phyloP scores from a whole-genome alignment of 2,797 vertebrate species.

The Borostomias antarcticus region DNA sequence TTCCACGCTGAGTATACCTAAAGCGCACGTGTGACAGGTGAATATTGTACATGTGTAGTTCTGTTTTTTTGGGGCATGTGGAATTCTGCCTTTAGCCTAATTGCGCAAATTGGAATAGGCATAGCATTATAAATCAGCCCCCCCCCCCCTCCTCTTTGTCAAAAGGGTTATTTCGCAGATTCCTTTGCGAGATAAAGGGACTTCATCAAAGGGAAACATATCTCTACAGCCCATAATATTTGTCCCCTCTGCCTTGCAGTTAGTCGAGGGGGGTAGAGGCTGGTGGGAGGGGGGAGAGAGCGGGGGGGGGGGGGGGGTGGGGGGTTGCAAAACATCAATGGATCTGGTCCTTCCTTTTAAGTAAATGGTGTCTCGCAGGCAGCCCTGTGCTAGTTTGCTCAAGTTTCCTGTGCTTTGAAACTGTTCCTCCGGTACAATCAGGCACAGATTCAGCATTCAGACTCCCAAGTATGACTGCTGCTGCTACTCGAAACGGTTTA shows the following conservation, averaged over 20 bases:
- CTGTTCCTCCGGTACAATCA: slow-evolving; percentile 71
- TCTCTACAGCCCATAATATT: slow-evolving; percentile 59
- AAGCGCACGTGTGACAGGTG: too few species aligned
- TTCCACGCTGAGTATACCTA: too few species aligned
- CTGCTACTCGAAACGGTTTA: slow-evolving; percentile 45
- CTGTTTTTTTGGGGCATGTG: slow-evolving; percentile 7
- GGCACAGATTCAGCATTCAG: slow-evolving; percentile 68
- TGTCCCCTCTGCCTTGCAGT: slow-evolving; percentile 74
- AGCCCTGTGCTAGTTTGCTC: slow-evolving; percentile 80
- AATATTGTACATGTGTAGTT: too few species aligned
- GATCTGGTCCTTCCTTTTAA: slow-evolving; percentile 74
- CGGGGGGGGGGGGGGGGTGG: slow-evolving; percentile 32
- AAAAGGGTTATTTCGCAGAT: slow-evolving; percentile 53
- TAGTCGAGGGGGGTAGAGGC: slow-evolving; percentile 57
- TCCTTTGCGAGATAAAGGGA: slow-evolving; percentile 52
- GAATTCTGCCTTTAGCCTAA: slow-evolving; percentile 5
- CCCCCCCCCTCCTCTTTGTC: slow-evolving; percentile 17
- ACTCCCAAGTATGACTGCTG: slow-evolving; percentile 62
- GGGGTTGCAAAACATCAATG: slow-evolving; percentile 68
- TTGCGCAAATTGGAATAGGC: background rate
- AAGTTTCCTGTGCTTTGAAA: slow-evolving; percentile 84
- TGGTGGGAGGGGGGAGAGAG: slow-evolving; percentile 57
- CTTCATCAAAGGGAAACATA: slow-evolving; percentile 71
- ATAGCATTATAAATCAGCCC: too few species aligned
- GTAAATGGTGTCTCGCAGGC: slow-evolving; percentile 77